These are phyloP conservation scores for Drosophila pandora DNA, from an alignment of 1,140 invertebrate species.

Conservation along the genomic window DNA sequence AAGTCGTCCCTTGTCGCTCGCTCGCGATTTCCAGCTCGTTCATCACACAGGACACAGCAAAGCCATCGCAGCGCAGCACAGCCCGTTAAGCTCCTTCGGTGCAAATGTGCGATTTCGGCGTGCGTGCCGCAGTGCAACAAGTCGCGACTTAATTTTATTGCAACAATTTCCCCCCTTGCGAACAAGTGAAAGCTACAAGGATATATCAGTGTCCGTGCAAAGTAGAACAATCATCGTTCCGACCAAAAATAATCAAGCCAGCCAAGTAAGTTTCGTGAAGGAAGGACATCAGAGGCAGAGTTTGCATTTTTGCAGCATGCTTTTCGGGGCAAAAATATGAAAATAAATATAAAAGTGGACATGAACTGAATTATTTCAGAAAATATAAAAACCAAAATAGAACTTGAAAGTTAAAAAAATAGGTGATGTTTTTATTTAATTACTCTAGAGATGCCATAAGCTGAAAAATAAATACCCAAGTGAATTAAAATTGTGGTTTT, in stretches of 20 bases:
- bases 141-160: constrained; percentile 47
- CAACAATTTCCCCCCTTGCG: constrained; percentile 17
- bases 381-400: neutral
- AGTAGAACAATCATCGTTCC: constrained; percentile 9
- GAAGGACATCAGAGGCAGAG: neutral
- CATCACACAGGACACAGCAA: constrained; percentile 6
- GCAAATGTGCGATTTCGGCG: constrained; percentile 13
- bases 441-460: neutral
- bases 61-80: neutral
- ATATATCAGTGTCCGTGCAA: constrained; percentile 20
- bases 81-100: neutral
- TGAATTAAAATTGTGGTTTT: neutral
- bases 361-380: neutral
- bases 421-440: neutral
- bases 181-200: constrained; percentile 15
- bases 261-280: constrained; percentile 16
- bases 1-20: constrained; percentile 2
- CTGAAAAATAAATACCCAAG: neutral
- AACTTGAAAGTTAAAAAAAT: neutral
- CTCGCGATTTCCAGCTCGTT: constrained; percentile 5
- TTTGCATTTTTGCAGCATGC: constrained; percentile 17
- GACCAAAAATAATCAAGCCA: neutral
- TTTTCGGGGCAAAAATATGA: constrained; percentile 6
- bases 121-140: constrained; percentile 55
- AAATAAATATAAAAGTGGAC: neutral